Conservation (phyloP, 2,888 invertebrate genomes). For the Panorpa germanica region DNA sequence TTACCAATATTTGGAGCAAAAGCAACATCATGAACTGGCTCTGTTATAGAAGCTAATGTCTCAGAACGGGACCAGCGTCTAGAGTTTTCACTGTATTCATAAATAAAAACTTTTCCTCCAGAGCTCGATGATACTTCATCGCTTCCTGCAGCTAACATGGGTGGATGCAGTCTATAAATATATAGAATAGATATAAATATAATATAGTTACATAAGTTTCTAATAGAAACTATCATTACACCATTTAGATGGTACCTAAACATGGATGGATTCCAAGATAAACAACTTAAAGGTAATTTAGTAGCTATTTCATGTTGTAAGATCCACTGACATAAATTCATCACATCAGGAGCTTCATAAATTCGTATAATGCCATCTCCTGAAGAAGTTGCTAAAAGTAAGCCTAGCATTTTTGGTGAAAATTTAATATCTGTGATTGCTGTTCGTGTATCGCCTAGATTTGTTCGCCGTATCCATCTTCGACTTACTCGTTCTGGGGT, state of each 20-base stretch:
- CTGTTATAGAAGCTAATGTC: constrained; percentile 55
- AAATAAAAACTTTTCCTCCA: constrained; percentile 77
- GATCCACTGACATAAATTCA: constrained; percentile 96
- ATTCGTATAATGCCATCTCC: constrained; percentile 80
- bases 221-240: constrained; percentile 21
- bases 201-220: neutral
- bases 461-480: constrained; percentile 84
- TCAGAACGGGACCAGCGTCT: constrained; percentile 82
- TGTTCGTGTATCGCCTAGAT: constrained; percentile 87
- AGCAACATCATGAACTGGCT: constrained; percentile 85
- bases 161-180: constrained; percentile 47
- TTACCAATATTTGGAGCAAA: constrained; percentile 92
- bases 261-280: constrained; percentile 84
- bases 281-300: constrained; percentile 80
- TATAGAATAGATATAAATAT: too few species aligned
- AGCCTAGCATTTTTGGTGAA: constrained; percentile 85
- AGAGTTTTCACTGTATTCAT: constrained; percentile 77
- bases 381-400: constrained; percentile 84
- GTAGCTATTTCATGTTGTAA: constrained; percentile 85
- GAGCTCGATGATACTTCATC: constrained; percentile 29
- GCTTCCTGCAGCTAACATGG: constrained; percentile 62
- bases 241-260: constrained; percentile 34
- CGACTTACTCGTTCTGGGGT: constrained; percentile 56
- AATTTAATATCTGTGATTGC: constrained; percentile 97
- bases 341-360: constrained; percentile 96